phyloP scores from a whole-genome alignment of 2,888 invertebrate species.

The Conomelus anceps region DNA sequence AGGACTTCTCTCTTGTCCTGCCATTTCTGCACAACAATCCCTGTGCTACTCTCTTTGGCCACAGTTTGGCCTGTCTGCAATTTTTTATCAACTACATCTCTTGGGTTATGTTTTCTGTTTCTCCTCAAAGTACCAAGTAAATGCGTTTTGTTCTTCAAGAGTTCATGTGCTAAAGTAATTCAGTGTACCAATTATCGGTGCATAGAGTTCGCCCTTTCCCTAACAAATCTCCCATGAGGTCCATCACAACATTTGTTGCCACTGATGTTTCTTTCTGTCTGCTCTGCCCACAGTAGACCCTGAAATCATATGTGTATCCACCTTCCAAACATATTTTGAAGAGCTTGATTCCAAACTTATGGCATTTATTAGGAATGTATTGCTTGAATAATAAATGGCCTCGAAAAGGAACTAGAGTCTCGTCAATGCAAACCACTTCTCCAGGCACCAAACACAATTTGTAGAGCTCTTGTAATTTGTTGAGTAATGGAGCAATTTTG shows the following conservation, averaged over 20 bases:
- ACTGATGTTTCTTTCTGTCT: background rate
- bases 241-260: slow-evolving; percentile 21
- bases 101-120: background rate
- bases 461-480: no score
- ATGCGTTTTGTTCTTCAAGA: background rate
- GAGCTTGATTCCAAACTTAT: background rate
- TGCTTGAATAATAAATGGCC: no score
- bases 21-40: background rate
- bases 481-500: no score
- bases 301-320: background rate
- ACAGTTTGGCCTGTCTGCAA: background rate
- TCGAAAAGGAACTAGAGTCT: no score
- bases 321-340: background rate
- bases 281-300: background rate
- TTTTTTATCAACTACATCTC: background rate
- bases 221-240: slow-evolving; percentile 16
- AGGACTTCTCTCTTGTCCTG: background rate
- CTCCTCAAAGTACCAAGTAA: background rate
- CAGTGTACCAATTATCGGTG: slow-evolving; percentile 29
- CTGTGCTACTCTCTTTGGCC: background rate
- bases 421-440: no score
- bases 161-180: slow-evolving; percentile 12
- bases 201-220: slow-evolving; percentile 18
- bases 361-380: background rate
- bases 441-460: no score